phyloP scores from a whole-genome alignment of 2,888 invertebrate species.

The Lithophane leautieri region DNA sequence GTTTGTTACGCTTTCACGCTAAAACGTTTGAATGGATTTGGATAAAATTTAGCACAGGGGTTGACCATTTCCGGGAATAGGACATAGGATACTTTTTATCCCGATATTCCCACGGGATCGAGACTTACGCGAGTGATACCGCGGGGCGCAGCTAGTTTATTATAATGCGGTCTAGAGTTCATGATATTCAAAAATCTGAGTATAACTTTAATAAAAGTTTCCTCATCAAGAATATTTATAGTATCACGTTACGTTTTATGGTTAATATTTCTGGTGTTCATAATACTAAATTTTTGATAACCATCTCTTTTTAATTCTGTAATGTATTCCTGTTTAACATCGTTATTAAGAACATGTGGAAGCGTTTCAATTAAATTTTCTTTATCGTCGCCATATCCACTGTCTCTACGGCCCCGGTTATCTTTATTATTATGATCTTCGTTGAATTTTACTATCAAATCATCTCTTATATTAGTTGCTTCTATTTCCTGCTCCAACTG shows the following conservation, averaged over 20 bases:
- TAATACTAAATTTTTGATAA: slow-evolving; percentile 63
- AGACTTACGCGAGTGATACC: too few species aligned
- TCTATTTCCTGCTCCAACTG: slow-evolving; percentile 9
- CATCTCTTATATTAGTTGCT: slow-evolving; percentile 18
- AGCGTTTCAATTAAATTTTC: slow-evolving; percentile 55
- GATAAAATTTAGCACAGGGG: too few species aligned
- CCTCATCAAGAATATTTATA: slow-evolving; percentile 57
- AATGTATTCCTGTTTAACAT: slow-evolving; percentile 46
- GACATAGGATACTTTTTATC: too few species aligned
- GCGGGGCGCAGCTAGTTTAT: too few species aligned
- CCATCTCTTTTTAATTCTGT: slow-evolving; percentile 57
- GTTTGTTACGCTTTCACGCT: too few species aligned
- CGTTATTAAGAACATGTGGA: slow-evolving; percentile 50
- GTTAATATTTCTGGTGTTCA: slow-evolving; percentile 55
- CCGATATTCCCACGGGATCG: too few species aligned
- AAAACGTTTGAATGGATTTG: too few species aligned
- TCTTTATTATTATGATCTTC: slow-evolving; percentile 46
- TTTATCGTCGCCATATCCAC: slow-evolving; percentile 46
- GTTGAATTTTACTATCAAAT: slow-evolving; percentile 34
- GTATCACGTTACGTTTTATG: slow-evolving; percentile 65
- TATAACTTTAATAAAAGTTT: slow-evolving; percentile 35
- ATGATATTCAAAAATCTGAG: slow-evolving; percentile 36
- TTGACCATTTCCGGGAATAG: too few species aligned
- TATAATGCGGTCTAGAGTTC: slow-evolving; percentile 14
- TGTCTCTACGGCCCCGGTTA: slow-evolving; percentile 30